Evolutionary conservation across 2,888 invertebrate genomes (phyloP).

Genomic region (Balanococcus diminutus): DNA sequence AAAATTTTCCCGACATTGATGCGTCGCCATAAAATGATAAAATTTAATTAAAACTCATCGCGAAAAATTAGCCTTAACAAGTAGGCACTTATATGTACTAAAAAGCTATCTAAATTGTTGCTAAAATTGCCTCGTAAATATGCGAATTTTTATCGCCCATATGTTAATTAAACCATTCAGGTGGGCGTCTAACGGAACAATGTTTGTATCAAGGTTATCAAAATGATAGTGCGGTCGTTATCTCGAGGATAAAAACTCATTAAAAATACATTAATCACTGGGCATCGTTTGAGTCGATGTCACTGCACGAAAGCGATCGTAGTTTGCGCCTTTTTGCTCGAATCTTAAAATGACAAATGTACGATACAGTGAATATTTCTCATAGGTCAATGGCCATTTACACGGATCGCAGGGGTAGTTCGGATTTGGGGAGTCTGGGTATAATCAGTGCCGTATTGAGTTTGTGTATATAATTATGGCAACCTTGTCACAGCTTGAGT

Average conservation of each 20-base stretch:
- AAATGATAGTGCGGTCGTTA: not conserved
- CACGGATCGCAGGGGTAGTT: too few relatives aligned
- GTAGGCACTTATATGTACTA: not conserved
- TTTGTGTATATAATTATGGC: too few relatives aligned
- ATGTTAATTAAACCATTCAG: conserved; percentile 2
- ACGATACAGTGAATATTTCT: not conserved
- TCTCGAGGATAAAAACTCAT: conserved; percentile 22
- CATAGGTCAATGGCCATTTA: too few relatives aligned
- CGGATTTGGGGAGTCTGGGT: too few relatives aligned
- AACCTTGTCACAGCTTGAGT: too few relatives aligned
- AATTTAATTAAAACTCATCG: not conserved
- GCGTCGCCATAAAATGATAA: not conserved
- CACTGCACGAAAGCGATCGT: not conserved
- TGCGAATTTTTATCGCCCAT: not conserved
- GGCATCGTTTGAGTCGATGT: not conserved
- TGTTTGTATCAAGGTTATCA: not conserved
- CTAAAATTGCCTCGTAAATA: not conserved
- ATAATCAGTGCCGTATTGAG: too few relatives aligned
- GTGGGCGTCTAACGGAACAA: not conserved
- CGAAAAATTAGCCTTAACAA: not conserved
- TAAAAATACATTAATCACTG: conserved; percentile 2
- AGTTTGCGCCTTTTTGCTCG: not conserved
- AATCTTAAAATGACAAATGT: not conserved
- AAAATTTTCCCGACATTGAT: not conserved
- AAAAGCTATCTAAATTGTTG: not conserved